Percentiles rank a stretch among this genome's conserved stretches.
Evolutionary conservation across 2,888 invertebrate species (phyloP).

Genomic region (Xestobium rufovillosum): DNA sequence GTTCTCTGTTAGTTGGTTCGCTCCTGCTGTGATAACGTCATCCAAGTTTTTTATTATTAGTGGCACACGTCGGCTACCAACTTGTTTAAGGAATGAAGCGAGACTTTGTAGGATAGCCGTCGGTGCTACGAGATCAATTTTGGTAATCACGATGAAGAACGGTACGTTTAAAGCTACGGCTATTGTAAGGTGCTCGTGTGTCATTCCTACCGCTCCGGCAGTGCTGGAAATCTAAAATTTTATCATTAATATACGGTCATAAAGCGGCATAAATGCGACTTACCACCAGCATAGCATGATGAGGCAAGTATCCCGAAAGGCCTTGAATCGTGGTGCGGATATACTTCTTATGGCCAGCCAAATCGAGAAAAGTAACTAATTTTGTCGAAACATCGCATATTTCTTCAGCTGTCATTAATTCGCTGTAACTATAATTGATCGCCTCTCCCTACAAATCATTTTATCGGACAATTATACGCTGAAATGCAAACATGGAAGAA

Average conservation of each 20-base stretch:
- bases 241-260: too few species aligned
- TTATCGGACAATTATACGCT: too few species aligned
- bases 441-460: constrained; percentile 60
- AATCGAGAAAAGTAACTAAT: constrained; percentile 88
- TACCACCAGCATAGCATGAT: constrained; percentile 82
- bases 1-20: constrained; percentile 56
- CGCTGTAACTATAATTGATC: constrained; percentile 82
- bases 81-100: constrained; percentile 56
- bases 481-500: background rate
- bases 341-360: constrained; percentile 95
- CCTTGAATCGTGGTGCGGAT: constrained; percentile 93
- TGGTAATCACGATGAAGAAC: constrained; percentile 89
- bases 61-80: constrained; percentile 58
- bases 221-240: constrained; percentile 64
- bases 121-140: constrained; percentile 76
- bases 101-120: constrained; percentile 49
- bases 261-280: constrained; percentile 31
- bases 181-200: constrained; percentile 86
- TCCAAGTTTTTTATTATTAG: constrained; percentile 58
- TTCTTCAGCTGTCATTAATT: constrained; percentile 85
- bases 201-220: constrained; percentile 73
- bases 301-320: constrained; percentile 86
- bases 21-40: constrained; percentile 68
- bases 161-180: constrained; percentile 76
- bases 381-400: constrained; percentile 90